Conservation (phyloP, 1,140 invertebrate species). For the Musca vetustissima region DNA sequence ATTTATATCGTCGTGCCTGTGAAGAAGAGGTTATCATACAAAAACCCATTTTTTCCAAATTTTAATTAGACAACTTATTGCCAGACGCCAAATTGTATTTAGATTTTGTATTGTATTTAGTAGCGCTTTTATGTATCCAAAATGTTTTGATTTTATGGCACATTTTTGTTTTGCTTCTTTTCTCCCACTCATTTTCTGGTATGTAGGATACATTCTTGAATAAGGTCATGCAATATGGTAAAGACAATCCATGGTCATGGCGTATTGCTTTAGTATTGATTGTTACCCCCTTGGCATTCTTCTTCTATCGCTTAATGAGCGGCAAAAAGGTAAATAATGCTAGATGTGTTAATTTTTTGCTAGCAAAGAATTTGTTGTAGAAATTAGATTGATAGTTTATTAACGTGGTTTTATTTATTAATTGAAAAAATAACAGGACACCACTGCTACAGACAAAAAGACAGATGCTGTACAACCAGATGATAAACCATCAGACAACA, state of each 20-base stretch:
- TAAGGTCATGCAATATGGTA: conserved; percentile 78
- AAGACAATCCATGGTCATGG: conserved; percentile 90
- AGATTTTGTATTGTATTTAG: background rate
- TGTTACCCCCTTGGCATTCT: conserved; percentile 74
- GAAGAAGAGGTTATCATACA: conserved; percentile 60
- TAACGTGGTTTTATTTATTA: background rate
- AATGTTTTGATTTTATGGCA: conserved; percentile 3
- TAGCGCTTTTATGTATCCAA: background rate
- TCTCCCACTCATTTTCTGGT: conserved; percentile 1
- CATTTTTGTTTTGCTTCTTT: conserved; percentile 34
- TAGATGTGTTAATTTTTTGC: conserved; percentile 31
- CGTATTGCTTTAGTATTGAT: conserved; percentile 80
- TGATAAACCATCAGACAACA: conserved; percentile 55
- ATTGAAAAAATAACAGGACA: conserved; percentile 19
- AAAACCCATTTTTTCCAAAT: conserved; percentile 35
- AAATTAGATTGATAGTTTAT: background rate
- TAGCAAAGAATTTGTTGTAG: background rate
- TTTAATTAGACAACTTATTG: conserved; percentile 25
- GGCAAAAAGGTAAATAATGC: conserved; percentile 39
- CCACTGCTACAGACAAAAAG: conserved; percentile 62
- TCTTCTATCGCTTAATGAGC: conserved; percentile 72
- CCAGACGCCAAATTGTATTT: background rate
- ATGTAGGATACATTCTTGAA: conserved; percentile 79
- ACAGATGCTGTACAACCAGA: conserved; percentile 62
- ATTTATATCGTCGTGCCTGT: conserved; percentile 64